Base-by-base conservation (phyloP, 2,113 vertebrate genomes). In the Hucho hucho region DNA sequence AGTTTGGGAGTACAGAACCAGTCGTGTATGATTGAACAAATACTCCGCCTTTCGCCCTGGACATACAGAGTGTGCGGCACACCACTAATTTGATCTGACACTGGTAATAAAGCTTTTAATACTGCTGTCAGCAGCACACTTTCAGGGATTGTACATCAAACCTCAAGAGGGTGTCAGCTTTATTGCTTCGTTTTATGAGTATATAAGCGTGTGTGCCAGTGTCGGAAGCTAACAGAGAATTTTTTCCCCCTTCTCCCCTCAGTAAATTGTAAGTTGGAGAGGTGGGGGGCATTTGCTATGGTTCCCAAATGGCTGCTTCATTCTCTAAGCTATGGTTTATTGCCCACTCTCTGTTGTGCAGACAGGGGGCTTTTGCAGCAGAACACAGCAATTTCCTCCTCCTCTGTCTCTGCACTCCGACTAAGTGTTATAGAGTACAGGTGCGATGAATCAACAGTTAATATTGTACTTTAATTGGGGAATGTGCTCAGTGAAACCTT, bases 91-190 rank as follows among this genome's bases (percentile, higher is more conserved):
- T 87, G 87, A 81, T 85, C 80, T 82, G 75, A 84, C 82, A 84
- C 74, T 43, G 32, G 79, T 84, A 87, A 87, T 90, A 84, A 90
- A 89, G 83, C 72, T 79, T 82, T 87, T 83, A 84, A 87, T 83
- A 84, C 74, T 37, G 69, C 79, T 84, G 79, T 83, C 78, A 69
- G 79, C 75, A 78, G 74, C 69, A 72, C 74, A 73, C 76, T 83
- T 81, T 78, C 72, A 74, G 77, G 73, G 77, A 77, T 75, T 66
- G 69, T 76, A 72, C 81, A 86, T 83, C 85, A 81, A 81, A 68
- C 83, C 87, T 86, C 84, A 70, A 81, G 80, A 84, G 84, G 80
- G 66, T 72, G 77, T 76, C 75, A 83, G 78, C 78, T 86, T 89
- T 85, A 85, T 85, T 84, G 79, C 75, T 72, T 80, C 7, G 32